phyloP scores from a whole-genome alignment of 2,888 invertebrate genomes.

The Idaea biselata region DNA sequence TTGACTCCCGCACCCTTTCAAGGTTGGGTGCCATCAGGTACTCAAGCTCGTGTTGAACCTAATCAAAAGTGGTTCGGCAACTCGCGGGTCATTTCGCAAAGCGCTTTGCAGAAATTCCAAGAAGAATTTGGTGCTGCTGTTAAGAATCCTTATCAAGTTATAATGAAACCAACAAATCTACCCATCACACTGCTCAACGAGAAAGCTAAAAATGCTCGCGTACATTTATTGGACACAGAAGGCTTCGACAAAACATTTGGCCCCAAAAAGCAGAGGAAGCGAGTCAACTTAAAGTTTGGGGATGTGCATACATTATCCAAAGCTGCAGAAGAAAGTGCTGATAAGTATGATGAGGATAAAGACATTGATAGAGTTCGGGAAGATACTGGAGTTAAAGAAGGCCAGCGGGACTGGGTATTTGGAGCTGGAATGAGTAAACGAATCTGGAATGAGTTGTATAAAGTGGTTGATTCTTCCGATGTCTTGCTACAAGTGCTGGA shows the following conservation, averaged over 20 bases:
- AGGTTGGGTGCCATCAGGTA: slow-evolving; percentile 92
- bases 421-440: slow-evolving; percentile 97
- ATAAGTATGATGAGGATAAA: slow-evolving; percentile 89
- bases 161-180: slow-evolving; percentile 97
- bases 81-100: slow-evolving; percentile 97
- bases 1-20: slow-evolving; percentile 97
- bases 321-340: slow-evolving; percentile 85
- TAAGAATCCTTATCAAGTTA: slow-evolving; percentile 97
- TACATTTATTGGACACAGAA: slow-evolving; percentile 97
- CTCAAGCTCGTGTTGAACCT: slow-evolving; percentile 96
- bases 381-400: slow-evolving; percentile 89
- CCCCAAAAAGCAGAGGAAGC: slow-evolving; percentile 94
- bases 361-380: slow-evolving; percentile 92
- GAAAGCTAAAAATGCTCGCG: slow-evolving; percentile 92
- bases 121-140: slow-evolving; percentile 96
- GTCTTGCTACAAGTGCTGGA: slow-evolving; percentile 97
- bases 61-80: slow-evolving; percentile 99
- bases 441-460: slow-evolving; percentile 99
- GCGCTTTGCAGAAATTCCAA: slow-evolving; percentile 93
- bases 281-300: slow-evolving; percentile 88
- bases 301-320: slow-evolving; percentile 90
- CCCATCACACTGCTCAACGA: slow-evolving; percentile 97
- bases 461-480: slow-evolving; percentile 99
- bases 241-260: slow-evolving; percentile 97
- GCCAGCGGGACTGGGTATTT: slow-evolving; percentile 96